Evolutionary conservation across 2,797 vertebrate genomes (phyloP).

Genomic region (Anolis apletophallus): DNA sequence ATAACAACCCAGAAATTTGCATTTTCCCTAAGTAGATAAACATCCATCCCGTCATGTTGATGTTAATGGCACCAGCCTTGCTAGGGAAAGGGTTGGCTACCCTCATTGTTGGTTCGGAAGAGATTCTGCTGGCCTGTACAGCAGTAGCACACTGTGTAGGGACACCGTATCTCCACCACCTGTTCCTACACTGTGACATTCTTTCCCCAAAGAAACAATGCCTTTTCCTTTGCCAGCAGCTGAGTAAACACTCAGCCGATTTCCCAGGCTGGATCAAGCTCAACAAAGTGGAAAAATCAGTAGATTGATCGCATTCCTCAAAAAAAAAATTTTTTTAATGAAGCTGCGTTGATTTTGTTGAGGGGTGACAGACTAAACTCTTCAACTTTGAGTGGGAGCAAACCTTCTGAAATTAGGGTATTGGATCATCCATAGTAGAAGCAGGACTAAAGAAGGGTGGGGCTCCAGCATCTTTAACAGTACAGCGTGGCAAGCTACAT

Average conservation of each 20-base stretch:
- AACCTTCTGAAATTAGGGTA: background rate
- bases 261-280: conserved; percentile 25
- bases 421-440: background rate
- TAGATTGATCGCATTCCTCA: background rate
- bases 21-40: background rate
- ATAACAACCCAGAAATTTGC: background rate
- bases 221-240: conserved; percentile 18
- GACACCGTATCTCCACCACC: background rate
- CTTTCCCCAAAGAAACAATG: conserved; percentile 1
- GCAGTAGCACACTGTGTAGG: background rate
- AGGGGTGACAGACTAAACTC: background rate
- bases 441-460: background rate
- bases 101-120: background rate
- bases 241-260: conserved; percentile 28
- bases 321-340: no score
- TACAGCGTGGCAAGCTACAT: background rate
- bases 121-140: background rate
- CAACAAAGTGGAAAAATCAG: background rate
- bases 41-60: background rate
- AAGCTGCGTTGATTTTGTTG: background rate
- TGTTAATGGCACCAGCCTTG: background rate
- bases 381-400: background rate
- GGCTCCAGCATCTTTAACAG: background rate
- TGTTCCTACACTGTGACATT: conserved; percentile 11
- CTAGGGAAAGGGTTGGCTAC: background rate